These are phyloP conservation scores for Pseudeuparius sepicola DNA, from an alignment of 2,888 invertebrate genomes.

Conservation along the genomic window DNA sequence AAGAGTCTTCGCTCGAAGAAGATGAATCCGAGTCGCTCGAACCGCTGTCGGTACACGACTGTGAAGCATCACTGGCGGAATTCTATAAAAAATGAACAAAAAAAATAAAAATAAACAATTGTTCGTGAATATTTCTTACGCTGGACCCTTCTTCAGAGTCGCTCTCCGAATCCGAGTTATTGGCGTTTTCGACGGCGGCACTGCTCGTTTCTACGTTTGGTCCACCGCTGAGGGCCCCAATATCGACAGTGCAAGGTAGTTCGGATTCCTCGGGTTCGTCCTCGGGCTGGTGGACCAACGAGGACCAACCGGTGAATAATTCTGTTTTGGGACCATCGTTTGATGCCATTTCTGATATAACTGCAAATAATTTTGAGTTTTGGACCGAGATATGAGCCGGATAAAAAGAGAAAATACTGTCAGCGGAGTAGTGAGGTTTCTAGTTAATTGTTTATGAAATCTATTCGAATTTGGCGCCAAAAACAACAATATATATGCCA, in stretches of 20 bases:
- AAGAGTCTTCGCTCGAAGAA: constrained; percentile 36
- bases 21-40: constrained; percentile 39
- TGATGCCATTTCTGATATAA: constrained; percentile 33
- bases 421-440: background rate
- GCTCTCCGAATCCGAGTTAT: constrained; percentile 41
- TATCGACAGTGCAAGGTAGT: constrained; percentile 55
- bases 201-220: constrained; percentile 31
- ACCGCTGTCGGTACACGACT: constrained; percentile 38
- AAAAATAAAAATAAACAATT: constrained; percentile 7
- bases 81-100: constrained; percentile 33
- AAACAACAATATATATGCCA: constrained; percentile 28
- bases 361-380: background rate
- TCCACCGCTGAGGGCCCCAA: constrained; percentile 52
- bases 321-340: constrained; percentile 38
- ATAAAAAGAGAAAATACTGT: constrained; percentile 1
- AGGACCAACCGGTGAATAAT: constrained; percentile 44
- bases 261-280: constrained; percentile 53
- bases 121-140: no score
- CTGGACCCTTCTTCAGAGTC: constrained; percentile 48
- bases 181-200: constrained; percentile 22
- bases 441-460: no score
- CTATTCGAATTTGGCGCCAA: constrained; percentile 37
- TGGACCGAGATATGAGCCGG: no score
- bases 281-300: constrained; percentile 47
- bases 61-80: constrained; percentile 40